Percentiles rank a stretch among this genome's conserved stretches.
These are phyloP conservation scores for Crenuchus spilurus DNA, from an alignment of 2,797 vertebrate species.

Conservation along the genomic window DNA sequence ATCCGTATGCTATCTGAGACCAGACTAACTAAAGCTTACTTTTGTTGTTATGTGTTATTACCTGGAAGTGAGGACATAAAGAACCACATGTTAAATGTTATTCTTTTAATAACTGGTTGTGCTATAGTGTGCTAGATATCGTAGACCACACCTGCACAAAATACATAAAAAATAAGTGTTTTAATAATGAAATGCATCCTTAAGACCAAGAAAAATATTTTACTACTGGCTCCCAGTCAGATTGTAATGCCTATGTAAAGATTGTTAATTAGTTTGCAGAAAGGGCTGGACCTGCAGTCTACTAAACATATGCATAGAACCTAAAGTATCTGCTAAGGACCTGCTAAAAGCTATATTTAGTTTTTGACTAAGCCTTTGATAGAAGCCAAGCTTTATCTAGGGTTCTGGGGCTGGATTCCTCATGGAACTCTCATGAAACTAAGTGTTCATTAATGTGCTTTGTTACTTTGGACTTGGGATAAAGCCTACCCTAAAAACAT, in stretches of 20 bases:
- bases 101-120: too few relatives aligned
- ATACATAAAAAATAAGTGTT: neutral
- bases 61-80: too few relatives aligned
- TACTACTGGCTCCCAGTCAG: neutral
- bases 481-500: too few relatives aligned
- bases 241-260: neutral
- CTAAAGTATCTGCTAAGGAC: constrained; percentile 11
- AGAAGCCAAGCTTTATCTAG: neutral
- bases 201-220: neutral
- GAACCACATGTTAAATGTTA: too few relatives aligned
- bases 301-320: constrained; percentile 4
- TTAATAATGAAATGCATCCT: neutral
- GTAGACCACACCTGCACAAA: neutral
- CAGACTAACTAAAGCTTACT: too few relatives aligned
- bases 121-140: neutral
- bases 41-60: too few relatives aligned
- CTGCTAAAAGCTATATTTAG: neutral
- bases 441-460: too few relatives aligned
- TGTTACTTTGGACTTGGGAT: too few relatives aligned
- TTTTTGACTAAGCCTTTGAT: neutral
- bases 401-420: neutral
- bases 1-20: too few relatives aligned
- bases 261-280: neutral
- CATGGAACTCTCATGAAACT: too few relatives aligned
- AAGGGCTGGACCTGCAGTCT: neutral